These are phyloP conservation scores for Florisuga fusca DNA, from an alignment of 2,797 vertebrate genomes.

Conservation along the genomic window DNA sequence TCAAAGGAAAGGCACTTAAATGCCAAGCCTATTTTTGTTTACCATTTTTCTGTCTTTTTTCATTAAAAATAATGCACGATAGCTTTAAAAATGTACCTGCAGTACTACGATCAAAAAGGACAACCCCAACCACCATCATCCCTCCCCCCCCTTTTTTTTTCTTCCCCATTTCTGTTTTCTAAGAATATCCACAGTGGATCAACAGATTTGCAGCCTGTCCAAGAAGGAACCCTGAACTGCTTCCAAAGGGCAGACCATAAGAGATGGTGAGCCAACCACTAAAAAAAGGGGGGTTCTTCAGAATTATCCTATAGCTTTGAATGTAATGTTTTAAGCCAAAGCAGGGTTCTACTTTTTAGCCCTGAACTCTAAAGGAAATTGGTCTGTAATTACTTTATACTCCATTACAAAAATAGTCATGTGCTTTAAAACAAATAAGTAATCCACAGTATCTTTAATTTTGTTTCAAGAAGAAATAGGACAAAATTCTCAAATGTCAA, in stretches of 20 bases:
- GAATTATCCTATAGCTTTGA: constrained; percentile 28
- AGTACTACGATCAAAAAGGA: background rate
- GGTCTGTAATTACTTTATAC: background rate
- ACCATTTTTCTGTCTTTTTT: background rate
- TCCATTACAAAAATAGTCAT: background rate
- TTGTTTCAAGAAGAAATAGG: background rate
- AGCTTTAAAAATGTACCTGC: background rate
- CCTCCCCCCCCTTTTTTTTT: no score
- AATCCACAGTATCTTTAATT: background rate
- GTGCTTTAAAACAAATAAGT: background rate
- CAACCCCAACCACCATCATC: rapidly evolving
- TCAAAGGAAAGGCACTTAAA: background rate
- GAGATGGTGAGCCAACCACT: background rate
- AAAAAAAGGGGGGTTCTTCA: constrained; percentile 16
- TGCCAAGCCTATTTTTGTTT: background rate
- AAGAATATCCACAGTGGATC: background rate
- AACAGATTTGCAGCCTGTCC: background rate
- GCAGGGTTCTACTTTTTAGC: background rate
- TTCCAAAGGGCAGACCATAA: background rate
- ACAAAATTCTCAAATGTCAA: background rate
- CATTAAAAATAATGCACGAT: background rate
- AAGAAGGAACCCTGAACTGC: background rate
- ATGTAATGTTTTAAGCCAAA: constrained; percentile 42
- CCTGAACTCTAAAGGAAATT: background rate
- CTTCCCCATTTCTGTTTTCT: background rate